Evolutionary conservation across 2,797 vertebrate species (phyloP).

Genomic region (Loris lydekkerianus): DNA sequence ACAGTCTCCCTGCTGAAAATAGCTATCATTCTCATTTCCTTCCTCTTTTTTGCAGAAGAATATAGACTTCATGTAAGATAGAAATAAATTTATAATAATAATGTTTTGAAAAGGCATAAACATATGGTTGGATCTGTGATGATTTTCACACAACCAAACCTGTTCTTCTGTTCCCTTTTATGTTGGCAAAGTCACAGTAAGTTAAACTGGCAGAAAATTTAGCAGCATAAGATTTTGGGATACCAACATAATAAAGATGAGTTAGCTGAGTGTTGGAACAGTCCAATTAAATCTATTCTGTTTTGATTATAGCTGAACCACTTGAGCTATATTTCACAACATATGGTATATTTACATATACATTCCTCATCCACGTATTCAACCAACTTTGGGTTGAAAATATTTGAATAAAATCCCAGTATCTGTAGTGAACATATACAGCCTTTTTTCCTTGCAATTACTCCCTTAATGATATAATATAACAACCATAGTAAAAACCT

Average conservation of each 20-base stretch:
- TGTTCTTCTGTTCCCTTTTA: conserved; percentile 57
- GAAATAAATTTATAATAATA: conserved; percentile 64
- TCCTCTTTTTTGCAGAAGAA: conserved; percentile 55
- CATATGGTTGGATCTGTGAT: background rate
- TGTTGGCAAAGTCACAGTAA: conserved; percentile 55
- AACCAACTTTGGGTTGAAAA: background rate
- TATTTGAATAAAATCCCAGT: background rate
- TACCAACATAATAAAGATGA: conserved; percentile 59
- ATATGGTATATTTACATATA: background rate
- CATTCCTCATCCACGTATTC: background rate
- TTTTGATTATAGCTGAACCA: conserved; percentile 46
- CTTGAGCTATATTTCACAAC: conserved; percentile 39
- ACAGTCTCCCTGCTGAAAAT: conserved; percentile 78
- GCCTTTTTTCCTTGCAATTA: background rate
- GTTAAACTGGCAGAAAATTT: conserved; percentile 70
- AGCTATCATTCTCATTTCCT: conserved; percentile 55
- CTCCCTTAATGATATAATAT: background rate
- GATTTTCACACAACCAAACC: conserved; percentile 62
- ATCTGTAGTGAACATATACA: background rate
- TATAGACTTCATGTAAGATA: conserved; percentile 72
- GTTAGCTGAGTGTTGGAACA: conserved; percentile 31
- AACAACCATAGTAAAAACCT: background rate
- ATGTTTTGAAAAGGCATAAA: conserved; percentile 75
- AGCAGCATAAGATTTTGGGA: conserved; percentile 46
- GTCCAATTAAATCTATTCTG: conserved; percentile 50